phyloP scores from a whole-genome alignment of 2,797 vertebrate species.

The Squalus acanthias region DNA sequence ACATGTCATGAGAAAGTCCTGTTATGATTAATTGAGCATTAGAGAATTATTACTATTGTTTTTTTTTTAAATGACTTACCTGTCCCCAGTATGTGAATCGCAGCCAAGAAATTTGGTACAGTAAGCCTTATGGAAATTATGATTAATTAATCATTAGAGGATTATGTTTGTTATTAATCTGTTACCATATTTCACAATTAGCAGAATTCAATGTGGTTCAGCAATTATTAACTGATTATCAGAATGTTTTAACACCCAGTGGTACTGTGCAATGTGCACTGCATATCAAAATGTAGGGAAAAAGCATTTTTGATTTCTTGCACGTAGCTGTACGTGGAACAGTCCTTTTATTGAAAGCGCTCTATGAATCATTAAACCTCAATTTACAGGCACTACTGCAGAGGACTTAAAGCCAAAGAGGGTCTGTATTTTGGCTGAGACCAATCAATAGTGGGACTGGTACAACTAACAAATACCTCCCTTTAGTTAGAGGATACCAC shows the following conservation, averaged over 20 bases:
- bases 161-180: not conserved
- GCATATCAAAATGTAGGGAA: not conserved
- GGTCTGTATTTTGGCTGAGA: not conserved
- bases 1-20: not conserved
- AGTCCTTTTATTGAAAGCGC: not conserved
- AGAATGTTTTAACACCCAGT: not conserved
- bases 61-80: not conserved
- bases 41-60: not conserved
- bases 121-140: not conserved
- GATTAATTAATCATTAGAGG: constrained; percentile 24
- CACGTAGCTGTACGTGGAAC: not conserved
- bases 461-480: not conserved
- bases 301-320: not conserved
- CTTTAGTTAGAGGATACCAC: not conserved
- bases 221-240: not conserved
- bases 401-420: not conserved
- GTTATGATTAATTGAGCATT: constrained; percentile 13
- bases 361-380: not conserved
- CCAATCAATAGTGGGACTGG: not conserved
- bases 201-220: not conserved
- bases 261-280: not conserved
- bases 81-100: not conserved
- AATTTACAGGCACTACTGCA: not conserved
- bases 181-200: not conserved
- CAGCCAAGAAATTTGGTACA: not conserved